phyloP scores from a whole-genome alignment of 2,797 vertebrate genomes.

The Amblyraja radiata region DNA sequence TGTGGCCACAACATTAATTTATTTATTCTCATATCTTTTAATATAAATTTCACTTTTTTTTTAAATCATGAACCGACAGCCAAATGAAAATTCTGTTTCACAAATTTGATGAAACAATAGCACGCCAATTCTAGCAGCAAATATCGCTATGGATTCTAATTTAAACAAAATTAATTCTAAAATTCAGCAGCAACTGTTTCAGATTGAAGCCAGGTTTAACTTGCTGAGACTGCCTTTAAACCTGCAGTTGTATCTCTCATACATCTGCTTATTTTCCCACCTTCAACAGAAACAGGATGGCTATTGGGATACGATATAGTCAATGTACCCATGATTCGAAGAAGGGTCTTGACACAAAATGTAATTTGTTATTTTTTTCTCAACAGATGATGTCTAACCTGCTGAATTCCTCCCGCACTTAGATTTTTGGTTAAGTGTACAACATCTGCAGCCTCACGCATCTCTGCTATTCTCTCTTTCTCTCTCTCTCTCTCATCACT shows the following conservation, averaged over 20 bases:
- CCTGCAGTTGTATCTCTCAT: neutral
- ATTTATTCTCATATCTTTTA: neutral
- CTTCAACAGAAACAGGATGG: neutral
- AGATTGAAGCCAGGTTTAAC: neutral
- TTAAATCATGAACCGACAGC: neutral
- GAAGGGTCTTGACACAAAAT: no score
- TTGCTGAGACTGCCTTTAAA: neutral
- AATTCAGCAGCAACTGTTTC: neutral
- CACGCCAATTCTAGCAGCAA: neutral
- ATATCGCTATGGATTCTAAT: neutral
- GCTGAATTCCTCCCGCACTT: no score
- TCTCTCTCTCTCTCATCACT: neutral
- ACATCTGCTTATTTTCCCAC: neutral
- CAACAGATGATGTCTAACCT: no score
- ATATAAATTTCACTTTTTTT: neutral
- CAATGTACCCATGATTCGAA: no score
- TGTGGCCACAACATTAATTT: neutral
- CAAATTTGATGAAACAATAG: neutral
- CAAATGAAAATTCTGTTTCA: neutral
- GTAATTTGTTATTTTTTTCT: no score
- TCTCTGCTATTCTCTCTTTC: no score
- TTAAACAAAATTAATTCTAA: neutral
- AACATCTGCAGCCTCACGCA: no score
- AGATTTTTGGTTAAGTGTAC: no score
- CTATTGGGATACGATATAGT: neutral